Conservation (phyloP, 2,888 invertebrate genomes). For the Plagodis dolabraria region DNA sequence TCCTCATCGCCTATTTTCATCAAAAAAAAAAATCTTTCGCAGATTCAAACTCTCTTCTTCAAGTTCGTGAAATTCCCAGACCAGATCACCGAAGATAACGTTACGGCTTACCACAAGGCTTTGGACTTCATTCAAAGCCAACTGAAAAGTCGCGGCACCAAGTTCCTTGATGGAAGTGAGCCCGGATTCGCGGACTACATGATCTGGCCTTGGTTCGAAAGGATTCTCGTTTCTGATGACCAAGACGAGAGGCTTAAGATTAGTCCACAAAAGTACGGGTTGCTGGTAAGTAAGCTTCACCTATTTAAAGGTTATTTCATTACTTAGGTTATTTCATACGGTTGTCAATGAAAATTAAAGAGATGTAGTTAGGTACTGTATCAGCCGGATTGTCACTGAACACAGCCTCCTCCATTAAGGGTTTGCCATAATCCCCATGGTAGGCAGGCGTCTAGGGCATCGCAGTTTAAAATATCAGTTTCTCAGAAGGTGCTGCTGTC, state of each 20-base stretch:
- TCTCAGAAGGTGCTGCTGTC: too few species aligned
- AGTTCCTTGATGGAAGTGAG: slow-evolving; percentile 86
- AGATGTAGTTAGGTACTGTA: too few species aligned
- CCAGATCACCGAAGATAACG: slow-evolving; percentile 52
- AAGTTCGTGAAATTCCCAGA: slow-evolving; percentile 56
- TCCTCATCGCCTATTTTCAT: too few species aligned
- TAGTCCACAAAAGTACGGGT: slow-evolving; percentile 80
- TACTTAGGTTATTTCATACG: too few species aligned
- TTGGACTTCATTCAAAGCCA: slow-evolving; percentile 87
- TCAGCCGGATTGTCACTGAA: too few species aligned
- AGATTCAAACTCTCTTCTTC: slow-evolving; percentile 57
- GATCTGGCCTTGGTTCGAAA: slow-evolving; percentile 95
- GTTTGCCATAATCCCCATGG: too few species aligned
- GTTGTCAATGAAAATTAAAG: too few species aligned
- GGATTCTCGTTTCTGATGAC: slow-evolving; percentile 78
- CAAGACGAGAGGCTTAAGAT: slow-evolving; percentile 69
- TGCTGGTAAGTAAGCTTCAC: slow-evolving; percentile 54
- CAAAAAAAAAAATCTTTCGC: slow-evolving; percentile 27
- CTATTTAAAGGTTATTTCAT: not conserved
- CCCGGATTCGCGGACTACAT: slow-evolving; percentile 93
- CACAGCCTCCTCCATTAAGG: too few species aligned
- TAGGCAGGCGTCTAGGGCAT: too few species aligned
- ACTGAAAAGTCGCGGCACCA: slow-evolving; percentile 83
- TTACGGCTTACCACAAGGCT: slow-evolving; percentile 60
- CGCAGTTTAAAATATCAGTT: too few species aligned